Conservation (phyloP, 2,797 vertebrate species). For the Morus bassanus region DNA sequence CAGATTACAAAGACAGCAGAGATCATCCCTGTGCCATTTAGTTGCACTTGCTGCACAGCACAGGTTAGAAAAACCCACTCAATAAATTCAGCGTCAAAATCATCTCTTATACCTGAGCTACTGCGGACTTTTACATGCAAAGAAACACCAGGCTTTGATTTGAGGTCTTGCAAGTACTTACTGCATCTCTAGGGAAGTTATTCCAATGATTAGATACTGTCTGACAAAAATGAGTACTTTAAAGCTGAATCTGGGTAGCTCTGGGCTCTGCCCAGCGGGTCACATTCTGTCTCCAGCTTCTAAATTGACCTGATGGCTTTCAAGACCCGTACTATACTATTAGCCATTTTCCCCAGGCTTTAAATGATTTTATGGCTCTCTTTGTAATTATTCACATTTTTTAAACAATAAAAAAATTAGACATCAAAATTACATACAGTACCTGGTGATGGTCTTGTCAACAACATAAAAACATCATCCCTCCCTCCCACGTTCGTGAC, state of each 20-base stretch:
- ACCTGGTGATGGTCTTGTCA: neutral
- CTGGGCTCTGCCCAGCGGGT: neutral
- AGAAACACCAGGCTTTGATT: neutral
- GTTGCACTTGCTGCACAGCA: neutral
- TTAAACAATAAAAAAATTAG: neutral
- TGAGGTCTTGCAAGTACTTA: neutral
- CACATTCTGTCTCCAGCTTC: neutral
- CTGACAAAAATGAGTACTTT: neutral
- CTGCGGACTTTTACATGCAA: accelerated
- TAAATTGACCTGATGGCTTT: neutral
- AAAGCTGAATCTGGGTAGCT: neutral
- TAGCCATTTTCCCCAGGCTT: neutral
- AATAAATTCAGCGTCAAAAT: neutral
- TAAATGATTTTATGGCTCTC: neutral
- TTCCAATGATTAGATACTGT: neutral
- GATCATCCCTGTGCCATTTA: neutral
- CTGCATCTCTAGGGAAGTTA: neutral
- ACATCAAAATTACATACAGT: neutral
- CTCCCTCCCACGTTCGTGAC: too few species aligned
- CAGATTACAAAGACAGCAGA: neutral
- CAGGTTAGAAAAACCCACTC: neutral
- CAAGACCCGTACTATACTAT: neutral
- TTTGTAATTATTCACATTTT: neutral
- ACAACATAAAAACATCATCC: accelerated
- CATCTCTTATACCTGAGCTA: neutral